Conservation (phyloP, 2,888 invertebrate genomes). For the Hyppa rectilinea region DNA sequence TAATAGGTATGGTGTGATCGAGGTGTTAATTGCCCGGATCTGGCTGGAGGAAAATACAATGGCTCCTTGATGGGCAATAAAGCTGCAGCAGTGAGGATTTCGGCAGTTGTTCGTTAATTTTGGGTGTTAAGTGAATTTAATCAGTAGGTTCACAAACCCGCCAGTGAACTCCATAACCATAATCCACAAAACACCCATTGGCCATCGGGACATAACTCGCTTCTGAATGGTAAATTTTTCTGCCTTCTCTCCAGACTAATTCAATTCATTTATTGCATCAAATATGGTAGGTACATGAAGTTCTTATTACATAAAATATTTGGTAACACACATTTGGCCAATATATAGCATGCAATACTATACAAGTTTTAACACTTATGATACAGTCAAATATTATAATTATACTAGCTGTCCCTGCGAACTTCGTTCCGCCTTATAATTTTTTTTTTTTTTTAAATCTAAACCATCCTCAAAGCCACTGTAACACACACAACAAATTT, state of each 20-base stretch:
- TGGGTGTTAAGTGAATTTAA: background rate
- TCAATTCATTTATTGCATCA: no score
- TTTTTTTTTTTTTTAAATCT: no score
- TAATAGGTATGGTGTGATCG: constrained; percentile 12
- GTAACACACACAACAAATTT: no score
- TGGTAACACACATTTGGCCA: no score
- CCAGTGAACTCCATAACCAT: background rate
- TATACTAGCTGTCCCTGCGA: no score
- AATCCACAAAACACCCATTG: background rate
- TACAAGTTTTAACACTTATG: no score
- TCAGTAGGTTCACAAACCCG: background rate
- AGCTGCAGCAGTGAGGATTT: constrained; percentile 15
- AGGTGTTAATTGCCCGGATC: constrained; percentile 45
- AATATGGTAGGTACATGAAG: no score
- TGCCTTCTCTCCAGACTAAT: background rate
- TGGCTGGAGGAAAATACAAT: constrained; percentile 19
- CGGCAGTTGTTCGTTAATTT: constrained; percentile 14
- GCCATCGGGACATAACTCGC: background rate
- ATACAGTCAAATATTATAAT: no score
- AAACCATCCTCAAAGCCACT: no score
- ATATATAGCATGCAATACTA: no score
- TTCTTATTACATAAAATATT: no score
- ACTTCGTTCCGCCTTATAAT: no score
- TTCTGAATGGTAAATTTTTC: constrained; percentile 17
- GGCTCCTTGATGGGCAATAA: constrained; percentile 33